These are phyloP conservation scores for Bradypus variegatus DNA, from an alignment of 2,797 vertebrate genomes.

Conservation along the genomic window DNA sequence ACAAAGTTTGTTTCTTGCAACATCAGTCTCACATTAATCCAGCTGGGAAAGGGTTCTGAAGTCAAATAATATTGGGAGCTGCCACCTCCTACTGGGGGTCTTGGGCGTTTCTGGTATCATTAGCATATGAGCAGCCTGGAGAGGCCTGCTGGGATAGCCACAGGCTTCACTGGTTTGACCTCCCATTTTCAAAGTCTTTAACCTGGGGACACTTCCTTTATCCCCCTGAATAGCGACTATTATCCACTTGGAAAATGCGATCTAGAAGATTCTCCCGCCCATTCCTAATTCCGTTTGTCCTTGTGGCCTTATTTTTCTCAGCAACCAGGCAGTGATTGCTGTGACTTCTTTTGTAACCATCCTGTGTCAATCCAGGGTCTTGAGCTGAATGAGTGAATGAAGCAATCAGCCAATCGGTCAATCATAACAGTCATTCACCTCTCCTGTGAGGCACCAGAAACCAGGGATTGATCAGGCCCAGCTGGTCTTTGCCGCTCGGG, in stretches of 20 bases:
- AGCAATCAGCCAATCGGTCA: background rate
- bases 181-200: conserved; percentile 7
- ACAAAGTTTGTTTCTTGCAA: background rate
- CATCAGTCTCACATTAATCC: background rate
- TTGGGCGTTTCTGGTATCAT: background rate
- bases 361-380: background rate
- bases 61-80: conserved; percentile 2
- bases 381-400: background rate
- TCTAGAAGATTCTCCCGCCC: background rate
- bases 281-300: background rate
- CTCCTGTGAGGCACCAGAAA: background rate
- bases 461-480: background rate
- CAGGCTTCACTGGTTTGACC: conserved; percentile 10
- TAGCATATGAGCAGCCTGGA: background rate
- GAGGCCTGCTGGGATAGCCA: background rate
- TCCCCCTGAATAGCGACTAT: background rate
- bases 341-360: background rate
- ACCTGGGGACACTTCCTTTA: background rate
- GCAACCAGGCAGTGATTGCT: background rate
- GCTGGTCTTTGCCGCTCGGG: background rate
- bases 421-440: background rate
- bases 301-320: background rate
- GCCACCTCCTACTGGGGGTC: background rate
- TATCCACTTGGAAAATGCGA: background rate
- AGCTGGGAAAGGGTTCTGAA: background rate